A percentile compares a stretch with the other conserved stretches of the same genome.
Conservation (phyloP, 2,888 invertebrate species). For the Zaprionus bogoriensis region DNA sequence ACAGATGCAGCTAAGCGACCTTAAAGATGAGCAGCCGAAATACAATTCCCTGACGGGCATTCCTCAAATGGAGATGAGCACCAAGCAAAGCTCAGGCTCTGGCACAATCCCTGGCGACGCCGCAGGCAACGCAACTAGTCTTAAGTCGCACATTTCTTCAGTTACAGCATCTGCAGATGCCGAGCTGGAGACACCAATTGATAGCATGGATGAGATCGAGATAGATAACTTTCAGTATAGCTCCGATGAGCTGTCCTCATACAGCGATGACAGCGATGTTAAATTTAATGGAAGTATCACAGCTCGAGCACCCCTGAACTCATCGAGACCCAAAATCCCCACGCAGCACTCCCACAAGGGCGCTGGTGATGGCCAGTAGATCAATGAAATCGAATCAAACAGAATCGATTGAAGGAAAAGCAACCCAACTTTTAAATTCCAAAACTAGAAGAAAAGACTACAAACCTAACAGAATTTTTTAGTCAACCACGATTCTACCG, state of each 20-base stretch:
- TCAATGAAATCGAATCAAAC: not conserved
- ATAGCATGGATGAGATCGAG: slow-evolving; percentile 64
- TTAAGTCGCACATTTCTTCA: not conserved
- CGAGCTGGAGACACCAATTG: slow-evolving; percentile 36
- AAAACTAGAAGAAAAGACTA: not conserved
- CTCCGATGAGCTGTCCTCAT: slow-evolving; percentile 71
- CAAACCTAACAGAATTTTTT: slow-evolving; percentile 16
- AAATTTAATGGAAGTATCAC: slow-evolving; percentile 44
- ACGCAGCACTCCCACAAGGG: slow-evolving; percentile 36
- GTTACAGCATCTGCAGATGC: not conserved
- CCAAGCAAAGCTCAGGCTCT: slow-evolving; percentile 7
- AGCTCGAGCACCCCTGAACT: slow-evolving; percentile 32
- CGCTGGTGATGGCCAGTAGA: slow-evolving; percentile 63
- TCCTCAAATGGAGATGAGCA: slow-evolving; percentile 12
- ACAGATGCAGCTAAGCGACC: slow-evolving; percentile 59
- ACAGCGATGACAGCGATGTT: slow-evolving; percentile 56
- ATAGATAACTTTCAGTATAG: slow-evolving; percentile 66
- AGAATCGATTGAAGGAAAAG: not conserved
- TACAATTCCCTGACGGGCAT: slow-evolving; percentile 18
- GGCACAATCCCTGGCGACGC: not conserved
- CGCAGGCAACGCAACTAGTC: not conserved
- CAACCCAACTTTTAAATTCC: not conserved
- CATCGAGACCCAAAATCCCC: not conserved
- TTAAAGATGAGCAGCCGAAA: slow-evolving; percentile 42
- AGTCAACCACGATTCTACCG: not conserved